These are phyloP conservation scores for Lasioglossum villosulum DNA, from an alignment of 2,888 invertebrate species.

Conservation along the genomic window DNA sequence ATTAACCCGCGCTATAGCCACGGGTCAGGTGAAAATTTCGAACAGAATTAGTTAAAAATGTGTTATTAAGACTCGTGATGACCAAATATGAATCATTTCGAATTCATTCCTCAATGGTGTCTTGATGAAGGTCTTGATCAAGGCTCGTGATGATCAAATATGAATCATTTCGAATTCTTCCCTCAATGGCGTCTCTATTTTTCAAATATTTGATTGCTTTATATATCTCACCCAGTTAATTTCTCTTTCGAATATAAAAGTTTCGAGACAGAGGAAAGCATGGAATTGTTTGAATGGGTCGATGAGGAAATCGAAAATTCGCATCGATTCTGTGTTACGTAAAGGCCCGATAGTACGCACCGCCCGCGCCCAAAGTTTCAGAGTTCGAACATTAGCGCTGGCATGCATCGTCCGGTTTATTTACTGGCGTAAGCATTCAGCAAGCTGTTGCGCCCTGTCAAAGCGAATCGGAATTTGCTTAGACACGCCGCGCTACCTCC, in stretches of 20 bases:
- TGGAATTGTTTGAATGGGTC: background rate
- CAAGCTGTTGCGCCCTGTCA: slow-evolving; percentile 57
- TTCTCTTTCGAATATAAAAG: too few relatives aligned
- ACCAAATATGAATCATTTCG: too few relatives aligned
- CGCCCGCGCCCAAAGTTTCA: slow-evolving; percentile 26
- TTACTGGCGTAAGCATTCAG: slow-evolving; percentile 41
- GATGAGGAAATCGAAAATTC: background rate
- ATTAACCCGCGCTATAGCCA: background rate
- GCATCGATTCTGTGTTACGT: slow-evolving; percentile 28
- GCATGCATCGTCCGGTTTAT: slow-evolving; percentile 46
- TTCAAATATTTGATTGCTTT: too few relatives aligned
- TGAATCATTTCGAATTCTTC: too few relatives aligned
- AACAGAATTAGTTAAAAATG: background rate
- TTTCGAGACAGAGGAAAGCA: background rate
- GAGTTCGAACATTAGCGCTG: slow-evolving; percentile 36
- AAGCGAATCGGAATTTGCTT: slow-evolving; percentile 35
- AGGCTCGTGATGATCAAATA: too few relatives aligned
- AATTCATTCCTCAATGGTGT: too few relatives aligned
- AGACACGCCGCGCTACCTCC: slow-evolving; percentile 8
- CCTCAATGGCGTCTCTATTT: too few relatives aligned
- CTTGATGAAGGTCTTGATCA: too few relatives aligned
- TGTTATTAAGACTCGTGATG: too few relatives aligned
- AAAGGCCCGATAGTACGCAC: slow-evolving; percentile 4
- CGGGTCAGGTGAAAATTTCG: background rate
- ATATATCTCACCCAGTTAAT: too few relatives aligned